A percentile compares a stretch with the other conserved stretches of the same genome.
Evolutionary conservation across 2,113 vertebrate species (phyloP).

Genomic region (Brevimyrus niger): DNA sequence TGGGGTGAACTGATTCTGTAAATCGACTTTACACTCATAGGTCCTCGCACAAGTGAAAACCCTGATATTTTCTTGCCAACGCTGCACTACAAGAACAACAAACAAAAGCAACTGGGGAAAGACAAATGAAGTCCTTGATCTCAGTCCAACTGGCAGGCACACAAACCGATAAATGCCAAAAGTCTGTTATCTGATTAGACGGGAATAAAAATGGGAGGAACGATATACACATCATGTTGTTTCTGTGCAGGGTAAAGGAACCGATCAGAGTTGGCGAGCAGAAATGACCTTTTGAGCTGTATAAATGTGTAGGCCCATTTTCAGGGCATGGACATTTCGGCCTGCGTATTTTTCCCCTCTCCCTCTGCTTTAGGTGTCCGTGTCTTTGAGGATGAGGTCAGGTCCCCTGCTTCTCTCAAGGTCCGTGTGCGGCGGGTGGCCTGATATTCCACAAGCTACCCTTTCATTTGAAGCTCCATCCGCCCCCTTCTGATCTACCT

Average conservation of each 20-base stretch:
- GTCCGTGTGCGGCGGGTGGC: neutral
- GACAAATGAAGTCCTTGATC: neutral
- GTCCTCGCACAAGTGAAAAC: neutral
- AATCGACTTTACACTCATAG: too few species aligned
- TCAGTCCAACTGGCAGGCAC: neutral
- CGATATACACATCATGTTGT: neutral
- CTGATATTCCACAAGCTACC: neutral
- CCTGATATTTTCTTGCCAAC: neutral
- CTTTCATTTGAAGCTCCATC: neutral
- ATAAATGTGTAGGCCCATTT: neutral
- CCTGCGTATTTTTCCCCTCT: neutral
- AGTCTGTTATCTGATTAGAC: neutral
- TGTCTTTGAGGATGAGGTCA: neutral
- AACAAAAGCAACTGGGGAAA: neutral
- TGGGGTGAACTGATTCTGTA: neutral
- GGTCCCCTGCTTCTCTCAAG: neutral
- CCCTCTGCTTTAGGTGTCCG: neutral
- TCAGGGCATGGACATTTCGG: too few species aligned
- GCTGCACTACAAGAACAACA: neutral
- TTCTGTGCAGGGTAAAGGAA: neutral
- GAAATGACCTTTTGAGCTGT: neutral
- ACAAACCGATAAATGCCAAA: neutral
- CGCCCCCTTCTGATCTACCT: neutral
- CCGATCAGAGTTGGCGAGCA: neutral
- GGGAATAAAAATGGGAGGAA: neutral